phyloP scores from a whole-genome alignment of 2,797 vertebrate species.

The Columba guinea region DNA sequence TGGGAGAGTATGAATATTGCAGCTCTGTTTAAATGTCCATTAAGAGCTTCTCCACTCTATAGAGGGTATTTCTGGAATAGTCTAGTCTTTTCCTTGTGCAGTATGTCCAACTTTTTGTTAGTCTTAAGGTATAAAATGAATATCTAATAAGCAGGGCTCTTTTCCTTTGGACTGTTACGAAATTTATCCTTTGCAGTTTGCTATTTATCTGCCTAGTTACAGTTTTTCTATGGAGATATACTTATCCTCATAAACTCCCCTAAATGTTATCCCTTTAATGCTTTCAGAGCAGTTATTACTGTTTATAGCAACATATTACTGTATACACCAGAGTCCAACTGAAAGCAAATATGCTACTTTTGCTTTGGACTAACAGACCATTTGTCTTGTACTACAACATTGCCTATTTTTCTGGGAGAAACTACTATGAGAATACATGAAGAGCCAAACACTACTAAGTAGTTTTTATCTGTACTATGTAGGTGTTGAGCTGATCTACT shows the following conservation, averaged over 20 bases:
- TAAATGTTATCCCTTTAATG: neutral
- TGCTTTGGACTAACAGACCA: neutral
- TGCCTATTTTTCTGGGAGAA: neutral
- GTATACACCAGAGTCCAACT: neutral
- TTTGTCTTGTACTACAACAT: neutral
- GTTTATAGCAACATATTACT: neutral
- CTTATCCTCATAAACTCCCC: neutral
- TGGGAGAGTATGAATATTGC: rapidly evolving
- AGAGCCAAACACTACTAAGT: neutral
- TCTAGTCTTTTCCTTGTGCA: neutral
- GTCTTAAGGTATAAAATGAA: neutral
- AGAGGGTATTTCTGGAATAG: neutral
- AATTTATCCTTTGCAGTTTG: neutral
- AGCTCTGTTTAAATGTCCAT: neutral
- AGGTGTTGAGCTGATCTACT: neutral
- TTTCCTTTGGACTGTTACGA: neutral
- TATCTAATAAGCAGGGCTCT: neutral
- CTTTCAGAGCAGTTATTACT: neutral
- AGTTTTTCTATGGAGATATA: neutral
- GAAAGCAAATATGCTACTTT: neutral
- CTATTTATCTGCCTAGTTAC: neutral
- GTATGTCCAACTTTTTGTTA: neutral
- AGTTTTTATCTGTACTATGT: neutral
- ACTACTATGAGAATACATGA: neutral
- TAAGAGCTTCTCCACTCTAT: neutral